These are phyloP conservation scores for Phocides pigmalion DNA, from an alignment of 1,140 invertebrate genomes.

Conservation along the genomic window DNA sequence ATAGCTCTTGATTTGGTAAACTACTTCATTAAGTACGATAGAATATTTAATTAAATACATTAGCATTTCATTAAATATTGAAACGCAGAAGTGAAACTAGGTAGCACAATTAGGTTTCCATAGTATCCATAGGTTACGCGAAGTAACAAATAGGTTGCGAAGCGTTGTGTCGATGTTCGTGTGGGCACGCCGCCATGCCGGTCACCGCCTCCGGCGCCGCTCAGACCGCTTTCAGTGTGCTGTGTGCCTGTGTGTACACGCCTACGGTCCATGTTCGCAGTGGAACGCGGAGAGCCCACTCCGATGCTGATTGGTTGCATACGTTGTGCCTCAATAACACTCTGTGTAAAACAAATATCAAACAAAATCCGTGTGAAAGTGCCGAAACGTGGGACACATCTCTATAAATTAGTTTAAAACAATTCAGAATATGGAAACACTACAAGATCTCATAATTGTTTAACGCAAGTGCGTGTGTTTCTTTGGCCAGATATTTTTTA, in stretches of 20 bases:
- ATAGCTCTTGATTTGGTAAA: too few species aligned
- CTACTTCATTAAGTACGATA: too few species aligned
- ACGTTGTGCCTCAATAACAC: slow-evolving; percentile 12
- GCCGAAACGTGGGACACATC: slow-evolving; percentile 38
- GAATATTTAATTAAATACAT: too few species aligned
- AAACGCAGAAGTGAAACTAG: too few species aligned
- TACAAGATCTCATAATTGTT: too few species aligned
- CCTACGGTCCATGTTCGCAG: slow-evolving; percentile 45
- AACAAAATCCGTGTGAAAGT: slow-evolving; percentile 22
- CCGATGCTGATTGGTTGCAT: slow-evolving; percentile 33
- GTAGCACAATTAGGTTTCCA: too few species aligned
- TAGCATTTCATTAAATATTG: too few species aligned
- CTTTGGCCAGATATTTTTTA: neutral
- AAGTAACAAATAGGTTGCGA: too few species aligned
- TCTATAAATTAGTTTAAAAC: neutral
- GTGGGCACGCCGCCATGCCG: slow-evolving; percentile 42
- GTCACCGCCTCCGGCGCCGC: slow-evolving; percentile 58
- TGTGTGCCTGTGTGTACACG: slow-evolving; percentile 37
- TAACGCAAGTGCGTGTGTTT: neutral
- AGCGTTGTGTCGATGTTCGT: slow-evolving; percentile 8
- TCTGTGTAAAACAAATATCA: slow-evolving; percentile 14
- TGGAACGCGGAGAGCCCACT: slow-evolving; percentile 46
- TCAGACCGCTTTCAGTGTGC: slow-evolving; percentile 52
- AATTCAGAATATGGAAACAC: too few species aligned
- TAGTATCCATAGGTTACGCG: too few species aligned